Evolutionary conservation across 2,797 vertebrate species (phyloP).

Genomic region (Leuciscus waleckii): DNA sequence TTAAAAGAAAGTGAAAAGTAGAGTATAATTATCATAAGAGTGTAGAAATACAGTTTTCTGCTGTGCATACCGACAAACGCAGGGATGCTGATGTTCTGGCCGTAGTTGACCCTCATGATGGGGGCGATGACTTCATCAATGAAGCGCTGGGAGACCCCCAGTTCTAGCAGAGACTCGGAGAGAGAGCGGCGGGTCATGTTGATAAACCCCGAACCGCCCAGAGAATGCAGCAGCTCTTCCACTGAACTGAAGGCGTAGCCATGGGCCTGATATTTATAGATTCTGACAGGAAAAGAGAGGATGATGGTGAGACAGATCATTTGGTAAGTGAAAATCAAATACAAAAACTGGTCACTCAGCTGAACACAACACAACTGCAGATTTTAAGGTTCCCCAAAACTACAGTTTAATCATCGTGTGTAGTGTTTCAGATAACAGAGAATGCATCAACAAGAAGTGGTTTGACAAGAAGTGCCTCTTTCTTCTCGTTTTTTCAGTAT

Average conservation of each 20-base stretch:
- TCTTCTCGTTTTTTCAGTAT: not conserved
- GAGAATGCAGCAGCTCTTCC: conserved; percentile 90
- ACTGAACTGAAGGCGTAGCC: conserved; percentile 94
- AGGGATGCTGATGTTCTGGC: conserved; percentile 91
- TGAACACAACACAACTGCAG: not conserved
- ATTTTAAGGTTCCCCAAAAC: not conserved
- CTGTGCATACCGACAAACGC: conserved; percentile 92
- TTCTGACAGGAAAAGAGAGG: conserved; percentile 72
- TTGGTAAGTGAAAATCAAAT: not conserved
- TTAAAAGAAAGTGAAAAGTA: not conserved
- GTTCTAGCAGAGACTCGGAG: conserved; percentile 90
- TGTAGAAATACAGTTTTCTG: too few species aligned
- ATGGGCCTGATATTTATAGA: conserved; percentile 98
- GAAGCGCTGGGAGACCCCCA: conserved; percentile 94
- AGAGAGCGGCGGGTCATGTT: conserved; percentile 94
- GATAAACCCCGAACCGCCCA: conserved; percentile 91
- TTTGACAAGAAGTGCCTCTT: not conserved
- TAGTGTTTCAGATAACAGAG: not conserved
- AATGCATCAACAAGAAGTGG: not conserved
- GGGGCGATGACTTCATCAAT: conserved; percentile 94
- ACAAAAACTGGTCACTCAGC: not conserved
- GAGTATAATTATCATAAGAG: not conserved
- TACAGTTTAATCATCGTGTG: not conserved
- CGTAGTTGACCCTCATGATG: conserved; percentile 92
- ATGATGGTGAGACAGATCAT: not conserved